phyloP scores from a whole-genome alignment of 2,888 invertebrate genomes.

The Reticulitermes lucifugus region DNA sequence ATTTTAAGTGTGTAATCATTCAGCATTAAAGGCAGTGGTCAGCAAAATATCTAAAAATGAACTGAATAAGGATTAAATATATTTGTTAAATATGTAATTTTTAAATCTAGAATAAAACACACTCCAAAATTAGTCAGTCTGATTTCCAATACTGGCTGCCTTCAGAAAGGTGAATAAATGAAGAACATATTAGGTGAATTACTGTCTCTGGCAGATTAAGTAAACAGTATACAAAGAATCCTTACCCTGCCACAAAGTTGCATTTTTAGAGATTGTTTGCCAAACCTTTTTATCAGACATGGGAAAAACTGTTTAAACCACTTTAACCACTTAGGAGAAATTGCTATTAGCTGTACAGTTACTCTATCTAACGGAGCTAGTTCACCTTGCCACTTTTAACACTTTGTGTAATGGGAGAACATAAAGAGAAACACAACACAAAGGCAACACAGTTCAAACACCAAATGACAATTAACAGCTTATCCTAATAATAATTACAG shows the following conservation, averaged over 20 bases:
- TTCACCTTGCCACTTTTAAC: conserved; percentile 42
- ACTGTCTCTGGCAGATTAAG: background rate
- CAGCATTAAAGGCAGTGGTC: conserved; percentile 42
- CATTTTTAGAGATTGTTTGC: conserved; percentile 20
- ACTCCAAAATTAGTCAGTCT: background rate
- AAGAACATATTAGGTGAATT: background rate
- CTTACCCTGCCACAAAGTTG: conserved; percentile 6
- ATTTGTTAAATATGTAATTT: background rate
- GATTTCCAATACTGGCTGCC: background rate
- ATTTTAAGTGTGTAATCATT: conserved; percentile 39
- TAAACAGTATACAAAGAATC: background rate
- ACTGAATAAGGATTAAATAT: conserved; percentile 23
- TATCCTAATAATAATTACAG: background rate
- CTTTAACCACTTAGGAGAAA: conserved; percentile 6
- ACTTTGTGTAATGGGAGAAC: background rate
- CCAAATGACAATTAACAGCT: background rate
- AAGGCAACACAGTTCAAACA: background rate
- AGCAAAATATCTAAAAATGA: conserved; percentile 16
- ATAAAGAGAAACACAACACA: background rate
- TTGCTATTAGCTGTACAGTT: background rate
- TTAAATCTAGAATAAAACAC: background rate
- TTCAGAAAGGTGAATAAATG: background rate
- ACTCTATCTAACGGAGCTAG: background rate
- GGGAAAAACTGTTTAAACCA: conserved; percentile 28
- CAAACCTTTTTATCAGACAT: conserved; percentile 14